Evolutionary conservation across 92 coral and sea anemone species (phyloP).

Genomic region (Palythoa grandis): DNA sequence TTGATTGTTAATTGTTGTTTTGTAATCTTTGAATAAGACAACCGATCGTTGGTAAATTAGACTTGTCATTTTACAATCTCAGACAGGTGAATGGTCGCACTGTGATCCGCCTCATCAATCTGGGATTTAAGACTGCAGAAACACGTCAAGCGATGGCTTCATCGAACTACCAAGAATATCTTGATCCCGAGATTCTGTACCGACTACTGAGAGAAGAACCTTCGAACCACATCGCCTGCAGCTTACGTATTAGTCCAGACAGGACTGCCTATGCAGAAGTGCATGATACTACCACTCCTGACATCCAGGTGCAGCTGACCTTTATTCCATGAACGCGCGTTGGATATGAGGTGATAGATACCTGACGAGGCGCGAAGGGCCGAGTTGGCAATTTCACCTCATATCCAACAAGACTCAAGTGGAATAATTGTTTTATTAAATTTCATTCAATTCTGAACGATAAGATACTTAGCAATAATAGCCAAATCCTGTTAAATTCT

Average conservation of each 20-base stretch:
- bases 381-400: no score
- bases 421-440: no score
- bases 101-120: conserved; percentile 66
- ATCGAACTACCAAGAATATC: conserved; percentile 46
- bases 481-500: no score
- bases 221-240: conserved; percentile 58
- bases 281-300: conserved; percentile 81
- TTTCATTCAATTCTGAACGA: no score
- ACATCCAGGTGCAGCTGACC: conserved; percentile 51
- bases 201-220: conserved; percentile 59
- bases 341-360: no score
- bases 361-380: no score
- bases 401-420: no score
- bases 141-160: conserved; percentile 46
- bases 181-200: conserved; percentile 59
- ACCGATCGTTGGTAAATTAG: background rate
- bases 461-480: no score
- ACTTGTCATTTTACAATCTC: conserved; percentile 10
- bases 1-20: no score
- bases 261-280: conserved; percentile 67
- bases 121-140: conserved; percentile 41
- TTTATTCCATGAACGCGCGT: background rate
- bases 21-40: no score
- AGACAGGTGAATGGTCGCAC: conserved; percentile 69
- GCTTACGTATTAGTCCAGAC: conserved; percentile 64